Percentiles rank a stretch among this genome's conserved stretches.
phyloP scores from a whole-genome alignment of 2,797 vertebrate genomes.

The Graptemys geographica region DNA sequence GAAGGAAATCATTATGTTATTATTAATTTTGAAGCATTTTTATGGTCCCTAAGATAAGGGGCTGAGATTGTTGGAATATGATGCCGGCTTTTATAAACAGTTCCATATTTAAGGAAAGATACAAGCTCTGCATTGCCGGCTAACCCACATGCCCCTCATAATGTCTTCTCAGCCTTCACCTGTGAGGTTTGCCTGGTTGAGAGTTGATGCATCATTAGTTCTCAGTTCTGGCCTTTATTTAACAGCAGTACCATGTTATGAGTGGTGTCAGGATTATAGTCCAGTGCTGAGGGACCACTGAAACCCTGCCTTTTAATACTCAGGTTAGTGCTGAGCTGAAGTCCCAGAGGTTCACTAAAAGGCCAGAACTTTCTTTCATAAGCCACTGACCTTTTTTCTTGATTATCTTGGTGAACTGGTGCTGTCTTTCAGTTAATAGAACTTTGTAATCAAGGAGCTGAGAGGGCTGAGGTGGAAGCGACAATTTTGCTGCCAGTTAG shows the following conservation, averaged over 20 bases:
- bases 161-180: not conserved
- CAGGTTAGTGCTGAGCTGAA: slow-evolving; percentile 3
- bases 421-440: slow-evolving; percentile 65
- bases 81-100: not conserved
- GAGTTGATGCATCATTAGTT: not conserved
- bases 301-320: slow-evolving; percentile 21
- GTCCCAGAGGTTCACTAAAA: slow-evolving; percentile 49
- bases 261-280: not conserved
- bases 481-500: slow-evolving; percentile 43
- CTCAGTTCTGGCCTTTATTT: not conserved
- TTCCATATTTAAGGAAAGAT: not conserved
- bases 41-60: not conserved
- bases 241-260: not conserved
- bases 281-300: not conserved
- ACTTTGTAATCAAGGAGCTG: slow-evolving; percentile 57
- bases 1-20: not conserved
- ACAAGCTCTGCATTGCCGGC: not conserved
- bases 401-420: slow-evolving; percentile 64
- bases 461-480: slow-evolving; percentile 33
- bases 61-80: not conserved
- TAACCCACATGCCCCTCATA: not conserved
- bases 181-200: not conserved
- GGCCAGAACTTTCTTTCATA: slow-evolving; percentile 48
- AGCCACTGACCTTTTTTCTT: slow-evolving; percentile 73
- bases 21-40: not conserved